Evolutionary conservation across 2,113 vertebrate species (phyloP).

Genomic region (Fulica atra): DNA sequence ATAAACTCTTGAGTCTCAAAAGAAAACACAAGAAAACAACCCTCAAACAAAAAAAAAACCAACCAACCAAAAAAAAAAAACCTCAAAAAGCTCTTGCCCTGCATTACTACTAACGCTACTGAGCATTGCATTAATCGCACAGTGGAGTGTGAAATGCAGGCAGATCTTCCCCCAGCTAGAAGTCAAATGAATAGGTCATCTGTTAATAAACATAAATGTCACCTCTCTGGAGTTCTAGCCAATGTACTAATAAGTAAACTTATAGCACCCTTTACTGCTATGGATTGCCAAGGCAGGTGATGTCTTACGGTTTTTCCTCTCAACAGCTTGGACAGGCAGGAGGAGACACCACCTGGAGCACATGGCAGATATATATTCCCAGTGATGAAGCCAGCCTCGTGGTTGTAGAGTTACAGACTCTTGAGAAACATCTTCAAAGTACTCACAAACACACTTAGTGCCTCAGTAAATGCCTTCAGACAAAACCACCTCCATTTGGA

Average conservation of each 20-base stretch:
- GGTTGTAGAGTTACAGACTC: background rate
- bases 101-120: background rate
- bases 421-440: background rate
- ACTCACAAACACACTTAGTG: background rate
- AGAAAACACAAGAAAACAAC: background rate
- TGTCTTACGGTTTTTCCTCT: background rate
- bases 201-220: slow-evolving; percentile 11
- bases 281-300: background rate
- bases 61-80: too few species aligned
- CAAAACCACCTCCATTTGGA: background rate
- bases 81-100: background rate
- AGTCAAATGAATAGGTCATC: slow-evolving; percentile 31
- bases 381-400: background rate
- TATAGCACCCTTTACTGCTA: background rate
- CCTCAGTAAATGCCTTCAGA: background rate
- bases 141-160: slow-evolving; percentile 44
- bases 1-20: background rate
- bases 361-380: rapidly evolving
- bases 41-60: background rate
- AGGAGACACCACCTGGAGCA: background rate
- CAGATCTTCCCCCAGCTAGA: slow-evolving; percentile 20
- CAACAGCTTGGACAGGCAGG: background rate
- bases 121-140: slow-evolving; percentile 10
- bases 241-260: background rate
- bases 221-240: background rate